Percentiles rank a stretch among this genome's conserved stretches.
These are phyloP conservation scores for Alligator sinensis DNA, from an alignment of 2,113 vertebrate species.

Conservation along the genomic window DNA sequence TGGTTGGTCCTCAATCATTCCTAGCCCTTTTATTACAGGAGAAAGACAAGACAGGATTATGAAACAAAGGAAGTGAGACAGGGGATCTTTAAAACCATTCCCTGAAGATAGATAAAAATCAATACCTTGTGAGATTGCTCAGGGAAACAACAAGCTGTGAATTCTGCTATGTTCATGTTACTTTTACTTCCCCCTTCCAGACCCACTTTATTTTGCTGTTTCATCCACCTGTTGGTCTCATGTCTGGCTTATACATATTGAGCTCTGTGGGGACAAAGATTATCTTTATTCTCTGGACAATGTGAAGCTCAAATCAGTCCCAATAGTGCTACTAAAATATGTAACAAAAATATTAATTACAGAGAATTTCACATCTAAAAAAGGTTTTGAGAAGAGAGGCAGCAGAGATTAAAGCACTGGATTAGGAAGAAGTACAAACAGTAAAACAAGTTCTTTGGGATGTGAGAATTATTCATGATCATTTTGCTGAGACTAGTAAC, in stretches of 20 bases:
- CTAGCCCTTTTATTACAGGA: not conserved
- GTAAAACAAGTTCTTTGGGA: not conserved
- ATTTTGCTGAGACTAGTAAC: not conserved
- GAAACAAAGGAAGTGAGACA: not conserved
- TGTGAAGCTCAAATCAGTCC: not conserved
- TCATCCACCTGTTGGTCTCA: not conserved
- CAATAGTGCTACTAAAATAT: not conserved
- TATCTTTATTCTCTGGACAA: not conserved
- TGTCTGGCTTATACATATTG: not conserved
- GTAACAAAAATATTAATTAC: not conserved
- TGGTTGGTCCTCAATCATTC: not conserved
- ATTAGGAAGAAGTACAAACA: not conserved
- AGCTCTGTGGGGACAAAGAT: not conserved
- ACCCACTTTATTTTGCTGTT: not conserved
- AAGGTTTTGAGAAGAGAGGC: not conserved
- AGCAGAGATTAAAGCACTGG: not conserved
- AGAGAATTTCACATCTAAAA: not conserved
- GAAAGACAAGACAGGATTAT: not conserved
- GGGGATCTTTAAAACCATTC: not conserved
- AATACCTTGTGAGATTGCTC: not conserved
- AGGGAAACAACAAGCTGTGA: not conserved
- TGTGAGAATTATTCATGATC: not conserved
- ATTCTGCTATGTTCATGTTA: not conserved
- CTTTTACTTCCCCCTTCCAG: not conserved
- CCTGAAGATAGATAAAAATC: not conserved